Conservation (phyloP, 2,888 invertebrate species). For the Drosophila nr. perissopoda region DNA sequence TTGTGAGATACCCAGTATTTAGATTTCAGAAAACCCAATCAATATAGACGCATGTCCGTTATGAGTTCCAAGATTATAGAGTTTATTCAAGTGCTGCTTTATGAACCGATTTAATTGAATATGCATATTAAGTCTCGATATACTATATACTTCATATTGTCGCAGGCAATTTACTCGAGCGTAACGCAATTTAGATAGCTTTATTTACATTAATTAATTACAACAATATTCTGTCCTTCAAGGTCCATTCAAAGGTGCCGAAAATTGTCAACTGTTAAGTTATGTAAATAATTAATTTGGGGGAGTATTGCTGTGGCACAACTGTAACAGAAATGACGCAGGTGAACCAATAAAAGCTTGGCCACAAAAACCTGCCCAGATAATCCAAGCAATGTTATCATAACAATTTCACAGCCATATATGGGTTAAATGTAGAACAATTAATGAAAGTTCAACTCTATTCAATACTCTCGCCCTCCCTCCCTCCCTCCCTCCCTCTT, state of each 20-base stretch:
- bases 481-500: no score
- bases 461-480: neutral
- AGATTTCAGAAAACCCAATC: neutral
- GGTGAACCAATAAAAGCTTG: conserved; percentile 31
- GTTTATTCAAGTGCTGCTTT: neutral
- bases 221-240: neutral
- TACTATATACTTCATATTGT: neutral
- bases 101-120: neutral
- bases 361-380: conserved; percentile 17
- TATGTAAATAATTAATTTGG: conserved; percentile 4
- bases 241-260: neutral
- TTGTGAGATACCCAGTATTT: conserved; percentile 3
- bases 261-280: neutral
- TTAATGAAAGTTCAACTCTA: neutral
- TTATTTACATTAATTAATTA: neutral
- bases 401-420: neutral
- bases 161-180: neutral
- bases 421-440: neutral
- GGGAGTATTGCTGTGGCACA: neutral
- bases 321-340: conserved; percentile 31
- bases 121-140: neutral
- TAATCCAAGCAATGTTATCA: conserved; percentile 24
- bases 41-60: neutral
- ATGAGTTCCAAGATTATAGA: neutral
- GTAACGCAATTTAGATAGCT: neutral